Base-by-base conservation (phyloP, 2,113 vertebrate genomes). In the Phoenicopterus ruber region DNA sequence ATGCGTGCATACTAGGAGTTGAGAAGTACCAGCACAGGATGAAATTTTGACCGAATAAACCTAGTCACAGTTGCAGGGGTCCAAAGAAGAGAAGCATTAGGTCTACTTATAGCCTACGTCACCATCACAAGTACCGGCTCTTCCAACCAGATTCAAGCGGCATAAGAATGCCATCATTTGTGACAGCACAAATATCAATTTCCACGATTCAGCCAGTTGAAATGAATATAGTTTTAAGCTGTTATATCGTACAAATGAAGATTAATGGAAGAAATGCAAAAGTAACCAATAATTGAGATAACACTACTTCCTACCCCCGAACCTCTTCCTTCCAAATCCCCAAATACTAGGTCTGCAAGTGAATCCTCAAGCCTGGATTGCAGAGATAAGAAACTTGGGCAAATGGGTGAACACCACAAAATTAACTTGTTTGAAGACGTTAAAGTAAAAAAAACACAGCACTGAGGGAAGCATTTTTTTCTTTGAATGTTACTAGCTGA, bases 371-470 rank as follows among this genome's bases (percentile, higher is more conserved):
- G 93, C 71, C 97, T 97, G 96, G 96, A 96, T 94, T 50, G 54
- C 38, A 71, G 81, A 97, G 97, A 97, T 97, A 97, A 97, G 93
- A 66, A 95, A 96, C 67, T 83, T 81, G 67, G 55, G 76, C 28
- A 93, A 90, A 86, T 6, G 72, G 70, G 82, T 49, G 66, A 94
- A 78, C 49, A 76, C n/a, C 50, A 94, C 80, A 91, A 95, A 94
- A 97, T 94, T 52, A 95, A 87, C 66, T 95, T 90, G 81, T 97
- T 96, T 97, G 96, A 96, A 97, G 93, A 86, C 0, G 7, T 65
- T 83, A 82, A 92, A 95, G 96, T 57, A 91, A 62, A 95, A 61
- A 88, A 95, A 93, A 13, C 0, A 8, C 73, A 94, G 59, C 85
- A 94, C 59, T 25, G 57, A 97, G 54, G 65, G 46, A 95, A 84